Evolutionary conservation across 2,888 invertebrate genomes (phyloP).

Genomic region (Chesias legatella): DNA sequence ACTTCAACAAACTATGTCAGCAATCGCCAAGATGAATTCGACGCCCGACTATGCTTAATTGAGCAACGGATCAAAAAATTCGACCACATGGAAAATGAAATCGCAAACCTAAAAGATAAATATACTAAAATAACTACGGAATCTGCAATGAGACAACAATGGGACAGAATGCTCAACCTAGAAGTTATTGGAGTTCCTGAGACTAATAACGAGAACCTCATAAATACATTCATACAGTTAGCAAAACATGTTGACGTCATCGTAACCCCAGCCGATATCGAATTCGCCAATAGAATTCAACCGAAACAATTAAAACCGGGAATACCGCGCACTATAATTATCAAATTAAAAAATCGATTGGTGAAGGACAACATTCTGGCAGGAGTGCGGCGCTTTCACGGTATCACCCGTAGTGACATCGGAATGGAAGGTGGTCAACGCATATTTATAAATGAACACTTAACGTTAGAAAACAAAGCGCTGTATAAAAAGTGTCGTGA

Average conservation of each 20-base stretch:
- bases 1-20: not conserved
- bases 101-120: not conserved
- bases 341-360: constrained; percentile 4
- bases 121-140: not conserved
- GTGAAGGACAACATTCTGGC: constrained; percentile 6
- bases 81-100: not conserved
- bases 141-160: not conserved
- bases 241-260: not conserved
- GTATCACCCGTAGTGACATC: constrained; percentile 10
- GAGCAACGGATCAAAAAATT: constrained; percentile 1
- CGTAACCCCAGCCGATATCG: not conserved
- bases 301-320: constrained; percentile 6
- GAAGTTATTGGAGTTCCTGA: not conserved
- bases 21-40: constrained; percentile 1
- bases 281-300: constrained; percentile 3
- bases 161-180: not conserved
- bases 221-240: not conserved
- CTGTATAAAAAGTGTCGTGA: constrained; percentile 3
- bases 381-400: constrained; percentile 8
- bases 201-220: not conserved
- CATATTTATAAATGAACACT: constrained; percentile 8
- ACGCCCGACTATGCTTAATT: not conserved
- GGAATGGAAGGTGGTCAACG: constrained; percentile 16
- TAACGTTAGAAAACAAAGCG: constrained; percentile 4
- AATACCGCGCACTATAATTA: constrained; percentile 2